These are phyloP conservation scores for Antigone vipio DNA, from an alignment of 2,113 vertebrate genomes.

Conservation along the genomic window DNA sequence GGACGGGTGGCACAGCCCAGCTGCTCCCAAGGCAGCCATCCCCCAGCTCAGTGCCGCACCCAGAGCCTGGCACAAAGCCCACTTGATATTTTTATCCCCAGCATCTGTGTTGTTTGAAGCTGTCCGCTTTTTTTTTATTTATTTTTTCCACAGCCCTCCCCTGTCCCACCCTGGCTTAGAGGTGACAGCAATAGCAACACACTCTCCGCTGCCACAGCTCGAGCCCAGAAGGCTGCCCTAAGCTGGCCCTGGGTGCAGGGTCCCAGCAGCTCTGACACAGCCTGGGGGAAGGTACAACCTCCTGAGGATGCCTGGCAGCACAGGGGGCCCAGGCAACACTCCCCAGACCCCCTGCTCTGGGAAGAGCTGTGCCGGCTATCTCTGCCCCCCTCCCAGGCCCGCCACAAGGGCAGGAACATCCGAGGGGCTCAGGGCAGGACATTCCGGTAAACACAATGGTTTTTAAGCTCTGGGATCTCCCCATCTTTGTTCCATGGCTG, in stretches of 20 bases:
- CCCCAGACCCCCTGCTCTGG: not conserved
- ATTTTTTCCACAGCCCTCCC: not conserved
- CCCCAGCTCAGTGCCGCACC: not conserved
- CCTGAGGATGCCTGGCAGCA: not conserved
- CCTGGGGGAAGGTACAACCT: no score
- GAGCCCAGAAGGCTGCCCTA: not conserved
- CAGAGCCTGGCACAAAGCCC: not conserved
- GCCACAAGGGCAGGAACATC: not conserved
- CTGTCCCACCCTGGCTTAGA: not conserved
- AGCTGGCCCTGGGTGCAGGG: fast-evolving
- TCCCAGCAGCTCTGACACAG: not conserved
- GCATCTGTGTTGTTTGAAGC: not conserved
- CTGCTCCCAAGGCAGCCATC: not conserved
- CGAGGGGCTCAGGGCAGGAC: not conserved
- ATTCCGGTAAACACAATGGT: not conserved
- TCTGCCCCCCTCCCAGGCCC: not conserved
- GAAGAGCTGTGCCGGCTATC: fast-evolving
- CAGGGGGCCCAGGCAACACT: fast-evolving
- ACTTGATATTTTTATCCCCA: not conserved
- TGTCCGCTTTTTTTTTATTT: not conserved
- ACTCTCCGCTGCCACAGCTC: not conserved
- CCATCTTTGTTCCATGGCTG: not conserved
- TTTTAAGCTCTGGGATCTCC: not conserved
- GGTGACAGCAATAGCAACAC: not conserved
- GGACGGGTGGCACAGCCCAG: not conserved